Evolutionary conservation across 1,140 invertebrate species (phyloP), one percentile per base, ranked within the genome.

Genomic region (Dendrolimus punctatus): DNA sequence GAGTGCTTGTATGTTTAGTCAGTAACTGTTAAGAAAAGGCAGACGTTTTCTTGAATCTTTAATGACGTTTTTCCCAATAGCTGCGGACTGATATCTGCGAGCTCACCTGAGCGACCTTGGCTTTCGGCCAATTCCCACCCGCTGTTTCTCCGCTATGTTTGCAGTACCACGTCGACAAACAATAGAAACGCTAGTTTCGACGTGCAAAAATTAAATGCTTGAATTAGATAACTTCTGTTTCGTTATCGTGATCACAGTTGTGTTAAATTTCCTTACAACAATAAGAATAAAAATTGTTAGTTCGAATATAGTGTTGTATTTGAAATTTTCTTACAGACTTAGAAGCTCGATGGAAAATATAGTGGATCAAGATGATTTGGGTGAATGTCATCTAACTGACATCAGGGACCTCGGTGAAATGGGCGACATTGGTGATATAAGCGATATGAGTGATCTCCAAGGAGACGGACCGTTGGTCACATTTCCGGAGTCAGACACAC

Each of bases 401-500:
- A 75, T 89, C 44, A 68, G 86, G 6, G 91, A 93, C 67, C 66
- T 85, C n/a, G 70, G 73, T 47, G 80, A 90, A 78, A 73, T 86
- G 68, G 69, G 75, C 42, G 80, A 86, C 53, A 83, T 85, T 41
- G 71, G 80, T 8, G 80, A 83, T 40, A 82, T 86, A 46, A 66
- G 73, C 46, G 88, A 90, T 61, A 74, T 89, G 59, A 75, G 80
- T 6, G 91, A 92, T 66, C 60, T 84, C 8, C 64, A 66, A 9
- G 67, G 70, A 8, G 83, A 84, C 41, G 79, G 78, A 9, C 93
- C 93, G 4, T 71, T 94, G 55, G 92, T 95, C 8, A 95, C 94
- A 45, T 93, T 93, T 80, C 94, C 94, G 0, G 93, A 95, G 71
- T 91, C 92, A 0, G 92, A 93, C 57, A 91, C 92, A 4, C 92